A percentile compares a stretch with the other conserved stretches of the same genome.
Conservation (phyloP, 2,888 invertebrate genomes). For the Andrena fulva region DNA sequence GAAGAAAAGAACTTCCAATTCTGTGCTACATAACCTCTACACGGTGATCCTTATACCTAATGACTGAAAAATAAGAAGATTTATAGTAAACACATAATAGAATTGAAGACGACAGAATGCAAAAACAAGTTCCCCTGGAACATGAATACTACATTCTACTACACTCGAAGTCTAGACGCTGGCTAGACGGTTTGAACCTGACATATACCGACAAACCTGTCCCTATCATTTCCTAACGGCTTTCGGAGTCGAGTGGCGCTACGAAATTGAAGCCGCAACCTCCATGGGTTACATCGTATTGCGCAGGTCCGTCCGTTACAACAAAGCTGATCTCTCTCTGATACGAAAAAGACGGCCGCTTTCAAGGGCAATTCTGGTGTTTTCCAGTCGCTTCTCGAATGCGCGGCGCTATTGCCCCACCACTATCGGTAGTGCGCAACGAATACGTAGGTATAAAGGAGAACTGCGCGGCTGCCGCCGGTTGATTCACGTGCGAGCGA, state of each 20-base stretch:
- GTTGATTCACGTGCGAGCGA: slow-evolving; percentile 39
- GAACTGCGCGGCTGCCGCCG: slow-evolving; percentile 21
- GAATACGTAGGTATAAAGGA: slow-evolving; percentile 57
- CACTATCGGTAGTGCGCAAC: slow-evolving; percentile 22
- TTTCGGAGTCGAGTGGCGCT: not conserved
- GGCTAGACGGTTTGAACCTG: not conserved
- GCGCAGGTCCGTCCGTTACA: slow-evolving; percentile 7
- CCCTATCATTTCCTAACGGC: not conserved
- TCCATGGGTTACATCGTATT: not conserved
- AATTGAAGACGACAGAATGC: not conserved
- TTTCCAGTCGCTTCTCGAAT: slow-evolving; percentile 42
- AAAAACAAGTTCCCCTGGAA: not conserved
- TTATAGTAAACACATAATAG: not conserved
- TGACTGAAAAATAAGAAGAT: not conserved
- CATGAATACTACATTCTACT: not conserved
- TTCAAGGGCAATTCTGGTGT: slow-evolving; percentile 28
- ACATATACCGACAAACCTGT: not conserved
- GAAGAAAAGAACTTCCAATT: not conserved
- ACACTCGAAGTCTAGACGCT: not conserved
- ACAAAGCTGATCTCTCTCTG: not conserved
- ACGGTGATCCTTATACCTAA: not conserved
- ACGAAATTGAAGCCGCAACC: not conserved
- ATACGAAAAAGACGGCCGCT: not conserved
- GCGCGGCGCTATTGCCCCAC: slow-evolving; percentile 11
- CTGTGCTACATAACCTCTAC: not conserved